Conservation (phyloP, 2,888 invertebrate species). For the Drosophila lacicola region DNA sequence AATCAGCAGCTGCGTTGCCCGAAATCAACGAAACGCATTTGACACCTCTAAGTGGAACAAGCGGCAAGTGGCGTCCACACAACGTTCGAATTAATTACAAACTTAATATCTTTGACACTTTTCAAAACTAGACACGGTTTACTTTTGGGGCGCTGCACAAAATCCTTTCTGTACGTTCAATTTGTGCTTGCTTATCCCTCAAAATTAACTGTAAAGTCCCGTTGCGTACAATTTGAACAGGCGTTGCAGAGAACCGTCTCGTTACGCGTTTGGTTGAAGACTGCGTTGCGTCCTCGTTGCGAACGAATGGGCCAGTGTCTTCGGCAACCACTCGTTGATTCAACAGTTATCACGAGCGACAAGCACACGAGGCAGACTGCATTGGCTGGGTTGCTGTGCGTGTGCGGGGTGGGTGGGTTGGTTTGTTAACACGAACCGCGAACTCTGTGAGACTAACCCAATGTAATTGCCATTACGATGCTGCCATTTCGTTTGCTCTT, state of each 20-base stretch:
- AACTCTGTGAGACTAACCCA: conserved; percentile 64
- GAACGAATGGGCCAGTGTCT: conserved; percentile 41
- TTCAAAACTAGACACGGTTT: neutral
- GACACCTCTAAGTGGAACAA: conserved; percentile 28
- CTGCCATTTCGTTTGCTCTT: conserved; percentile 46
- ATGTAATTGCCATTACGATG: conserved; percentile 74
- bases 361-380: conserved; percentile 28
- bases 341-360: conserved; percentile 68
- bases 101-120: conserved; percentile 8
- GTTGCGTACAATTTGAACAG: conserved; percentile 20
- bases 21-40: conserved; percentile 52
- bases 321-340: conserved; percentile 81
- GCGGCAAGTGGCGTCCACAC: conserved; percentile 21
- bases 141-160: neutral
- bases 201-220: conserved; percentile 1
- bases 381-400: conserved; percentile 18
- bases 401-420: conserved; percentile 14
- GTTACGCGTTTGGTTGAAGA: conserved; percentile 75
- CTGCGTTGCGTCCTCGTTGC: conserved; percentile 59
- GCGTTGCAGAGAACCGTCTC: conserved; percentile 68
- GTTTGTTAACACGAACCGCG: conserved; percentile 53
- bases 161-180: conserved; percentile 2
- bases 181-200: neutral
- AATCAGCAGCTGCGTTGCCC: conserved; percentile 32
- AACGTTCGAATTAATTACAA: neutral